phyloP scores from a whole-genome alignment of 1,140 invertebrate genomes.

The Caenorhabditis briggsae region DNA sequence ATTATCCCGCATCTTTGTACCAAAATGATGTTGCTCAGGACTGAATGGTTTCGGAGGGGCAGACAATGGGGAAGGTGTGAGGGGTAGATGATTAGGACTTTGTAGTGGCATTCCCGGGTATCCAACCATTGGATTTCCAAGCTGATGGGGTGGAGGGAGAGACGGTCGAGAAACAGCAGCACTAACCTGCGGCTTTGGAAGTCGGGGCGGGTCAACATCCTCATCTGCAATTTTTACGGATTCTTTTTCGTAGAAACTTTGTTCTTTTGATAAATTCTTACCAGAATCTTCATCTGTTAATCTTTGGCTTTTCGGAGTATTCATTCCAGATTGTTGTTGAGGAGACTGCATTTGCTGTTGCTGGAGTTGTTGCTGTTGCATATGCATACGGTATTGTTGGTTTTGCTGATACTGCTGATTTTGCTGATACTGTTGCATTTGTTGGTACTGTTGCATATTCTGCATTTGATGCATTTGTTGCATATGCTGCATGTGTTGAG shows the following conservation, averaged over 20 bases:
- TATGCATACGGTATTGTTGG: conserved; percentile 40
- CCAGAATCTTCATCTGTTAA: conserved; percentile 29
- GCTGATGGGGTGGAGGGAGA: conserved; percentile 42
- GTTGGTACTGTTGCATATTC: conserved; percentile 18
- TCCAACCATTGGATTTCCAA: conserved; percentile 46
- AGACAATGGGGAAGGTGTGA: conserved; percentile 41
- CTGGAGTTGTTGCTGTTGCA: conserved; percentile 6
- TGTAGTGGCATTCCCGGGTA: conserved; percentile 43
- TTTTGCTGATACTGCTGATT: conserved; percentile 25
- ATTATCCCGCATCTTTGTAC: conserved; percentile 12
- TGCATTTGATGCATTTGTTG: conserved; percentile 33
- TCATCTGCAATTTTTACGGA: conserved; percentile 15
- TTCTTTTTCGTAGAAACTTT: background rate
- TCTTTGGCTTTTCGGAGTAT: background rate
- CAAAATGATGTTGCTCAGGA: conserved; percentile 25
- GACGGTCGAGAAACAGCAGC: conserved; percentile 19
- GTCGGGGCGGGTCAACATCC: conserved; percentile 10
- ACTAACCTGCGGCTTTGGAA: conserved; percentile 42
- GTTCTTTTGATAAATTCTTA: background rate
- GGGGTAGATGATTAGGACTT: conserved; percentile 41
- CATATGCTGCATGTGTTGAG: conserved; percentile 23
- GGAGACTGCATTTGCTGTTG: conserved; percentile 39
- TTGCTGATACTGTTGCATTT: conserved; percentile 36
- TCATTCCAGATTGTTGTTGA: background rate
- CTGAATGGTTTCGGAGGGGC: conserved; percentile 35